phyloP scores from a whole-genome alignment of 2,888 invertebrate genomes.

The Tiliacea citrago region DNA sequence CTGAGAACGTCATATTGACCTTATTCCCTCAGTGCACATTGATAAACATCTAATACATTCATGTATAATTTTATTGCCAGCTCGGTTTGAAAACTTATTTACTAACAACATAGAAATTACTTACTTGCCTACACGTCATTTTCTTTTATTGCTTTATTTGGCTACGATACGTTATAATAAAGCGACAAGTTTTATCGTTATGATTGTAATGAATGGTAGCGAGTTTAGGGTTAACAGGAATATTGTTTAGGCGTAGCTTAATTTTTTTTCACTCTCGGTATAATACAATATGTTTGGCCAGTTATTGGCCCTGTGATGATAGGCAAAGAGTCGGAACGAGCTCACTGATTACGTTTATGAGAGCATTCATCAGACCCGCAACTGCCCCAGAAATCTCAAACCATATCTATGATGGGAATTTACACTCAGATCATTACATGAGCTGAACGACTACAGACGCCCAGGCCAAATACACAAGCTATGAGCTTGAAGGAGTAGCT shows the following conservation, averaged over 20 bases:
- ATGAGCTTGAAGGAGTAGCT: too few species aligned
- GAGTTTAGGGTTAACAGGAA: not conserved
- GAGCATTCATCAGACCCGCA: not conserved
- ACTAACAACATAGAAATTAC: conserved; percentile 58
- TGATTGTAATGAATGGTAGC: conserved; percentile 32
- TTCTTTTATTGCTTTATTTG: conserved; percentile 62
- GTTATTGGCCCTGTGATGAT: not conserved
- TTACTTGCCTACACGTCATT: conserved; percentile 52
- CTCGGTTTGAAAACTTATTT: conserved; percentile 60
- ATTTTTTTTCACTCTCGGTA: not conserved
- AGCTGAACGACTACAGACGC: too few species aligned
- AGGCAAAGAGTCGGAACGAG: not conserved
- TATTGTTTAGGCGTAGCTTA: not conserved
- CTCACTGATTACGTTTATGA: not conserved
- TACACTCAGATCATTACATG: too few species aligned
- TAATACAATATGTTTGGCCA: not conserved
- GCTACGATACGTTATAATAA: conserved; percentile 36
- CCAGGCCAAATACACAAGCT: too few species aligned
- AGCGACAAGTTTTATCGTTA: conserved; percentile 43
- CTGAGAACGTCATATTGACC: conserved; percentile 64
- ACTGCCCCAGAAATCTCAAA: not conserved
- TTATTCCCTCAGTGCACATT: conserved; percentile 53
- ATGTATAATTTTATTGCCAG: conserved; percentile 61
- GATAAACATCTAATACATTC: conserved; percentile 64
- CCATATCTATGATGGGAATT: too few species aligned